Evolutionary conservation across 2,113 vertebrate genomes (phyloP).

Genomic region (Cariama cristata): DNA sequence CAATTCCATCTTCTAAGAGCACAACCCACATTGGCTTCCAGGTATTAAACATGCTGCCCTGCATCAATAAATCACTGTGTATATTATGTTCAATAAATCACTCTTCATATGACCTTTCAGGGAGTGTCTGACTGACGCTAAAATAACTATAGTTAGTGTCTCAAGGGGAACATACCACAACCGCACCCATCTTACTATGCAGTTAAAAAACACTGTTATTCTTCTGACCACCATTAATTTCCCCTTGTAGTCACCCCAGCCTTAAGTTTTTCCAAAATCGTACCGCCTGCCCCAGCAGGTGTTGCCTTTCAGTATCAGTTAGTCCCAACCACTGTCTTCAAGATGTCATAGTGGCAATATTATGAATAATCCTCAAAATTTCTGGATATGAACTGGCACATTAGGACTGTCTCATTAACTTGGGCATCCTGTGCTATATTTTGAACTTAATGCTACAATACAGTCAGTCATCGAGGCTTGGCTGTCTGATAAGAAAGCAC

Average conservation of each 20-base stretch:
- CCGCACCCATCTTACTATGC: background rate
- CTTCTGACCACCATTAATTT: background rate
- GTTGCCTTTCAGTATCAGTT: background rate
- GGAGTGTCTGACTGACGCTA: background rate
- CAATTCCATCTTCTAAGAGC: constrained; percentile 90
- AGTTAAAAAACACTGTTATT: background rate
- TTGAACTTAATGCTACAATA: background rate
- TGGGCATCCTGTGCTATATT: background rate
- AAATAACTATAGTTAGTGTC: background rate
- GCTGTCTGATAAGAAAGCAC: background rate
- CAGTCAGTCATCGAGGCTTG: background rate
- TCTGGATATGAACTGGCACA: background rate
- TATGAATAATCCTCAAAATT: background rate
- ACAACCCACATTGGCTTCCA: constrained; percentile 96
- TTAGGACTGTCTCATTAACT: background rate
- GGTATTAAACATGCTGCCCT: constrained; percentile 92
- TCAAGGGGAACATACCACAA: background rate
- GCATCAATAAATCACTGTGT: background rate
- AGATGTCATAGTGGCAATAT: background rate
- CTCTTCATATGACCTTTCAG: background rate
- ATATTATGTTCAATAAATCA: background rate
- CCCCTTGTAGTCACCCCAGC: background rate
- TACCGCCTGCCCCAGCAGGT: background rate
- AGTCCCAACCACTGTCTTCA: background rate
- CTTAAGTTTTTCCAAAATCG: background rate